These are phyloP conservation scores for Eupithecia subumbrata DNA, from an alignment of 2,888 invertebrate species.

Conservation along the genomic window DNA sequence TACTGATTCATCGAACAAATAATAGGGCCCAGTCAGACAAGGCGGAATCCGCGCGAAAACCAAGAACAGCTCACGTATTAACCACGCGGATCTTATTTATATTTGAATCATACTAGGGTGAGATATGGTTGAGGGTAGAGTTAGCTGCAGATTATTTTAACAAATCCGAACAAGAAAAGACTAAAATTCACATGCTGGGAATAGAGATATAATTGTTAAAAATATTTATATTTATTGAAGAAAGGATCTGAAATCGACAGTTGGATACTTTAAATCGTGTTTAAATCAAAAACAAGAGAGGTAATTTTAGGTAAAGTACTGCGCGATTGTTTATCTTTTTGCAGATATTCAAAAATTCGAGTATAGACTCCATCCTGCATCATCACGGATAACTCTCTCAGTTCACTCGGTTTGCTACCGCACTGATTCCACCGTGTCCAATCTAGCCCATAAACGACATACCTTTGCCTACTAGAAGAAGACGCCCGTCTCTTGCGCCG, in stretches of 20 bases:
- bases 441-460: conserved; percentile 42
- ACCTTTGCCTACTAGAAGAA: conserved; percentile 79
- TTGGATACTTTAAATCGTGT: too few species aligned
- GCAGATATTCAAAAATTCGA: not conserved
- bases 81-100: not conserved
- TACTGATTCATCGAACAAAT: not conserved
- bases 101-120: not conserved
- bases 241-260: not conserved
- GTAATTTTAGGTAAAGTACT: not conserved
- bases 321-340: not conserved
- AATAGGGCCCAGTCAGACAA: not conserved
- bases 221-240: not conserved
- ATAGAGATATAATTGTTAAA: not conserved
- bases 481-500: conserved; percentile 75
- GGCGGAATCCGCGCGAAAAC: not conserved
- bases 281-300: not conserved
- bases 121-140: not conserved
- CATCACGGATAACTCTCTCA: not conserved
- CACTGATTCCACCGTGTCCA: not conserved
- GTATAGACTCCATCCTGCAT: not conserved
- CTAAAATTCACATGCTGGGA: not conserved
- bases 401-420: not conserved
- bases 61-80: not conserved
- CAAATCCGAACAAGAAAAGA: not conserved
- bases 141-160: too few species aligned